phyloP scores from a whole-genome alignment of 2,888 invertebrate genomes.

The Luffia ferchaultella region DNA sequence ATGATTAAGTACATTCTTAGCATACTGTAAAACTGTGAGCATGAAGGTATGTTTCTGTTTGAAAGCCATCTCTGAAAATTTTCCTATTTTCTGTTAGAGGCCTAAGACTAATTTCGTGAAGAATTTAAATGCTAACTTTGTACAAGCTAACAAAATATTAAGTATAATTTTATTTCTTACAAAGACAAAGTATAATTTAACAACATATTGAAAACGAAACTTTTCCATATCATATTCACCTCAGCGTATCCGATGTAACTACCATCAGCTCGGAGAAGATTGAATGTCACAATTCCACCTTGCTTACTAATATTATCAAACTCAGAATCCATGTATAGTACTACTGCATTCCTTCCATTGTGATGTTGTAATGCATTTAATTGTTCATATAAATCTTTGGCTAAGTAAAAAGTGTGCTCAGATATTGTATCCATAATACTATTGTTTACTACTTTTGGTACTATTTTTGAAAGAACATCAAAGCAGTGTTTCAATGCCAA shows the following conservation, averaged over 20 bases:
- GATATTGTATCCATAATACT: slow-evolving; percentile 71
- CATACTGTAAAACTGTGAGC: too few species aligned
- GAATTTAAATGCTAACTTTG: too few species aligned
- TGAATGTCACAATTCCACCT: slow-evolving; percentile 91
- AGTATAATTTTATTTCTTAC: too few species aligned
- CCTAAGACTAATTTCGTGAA: too few species aligned
- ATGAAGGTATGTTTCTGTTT: too few species aligned
- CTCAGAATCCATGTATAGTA: slow-evolving; percentile 77
- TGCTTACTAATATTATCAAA: slow-evolving; percentile 71
- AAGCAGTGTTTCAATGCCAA: slow-evolving; percentile 84
- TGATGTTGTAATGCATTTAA: slow-evolving; percentile 71
- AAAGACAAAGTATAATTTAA: too few species aligned
- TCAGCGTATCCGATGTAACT: slow-evolving; percentile 88
- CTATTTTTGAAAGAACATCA: slow-evolving; percentile 71
- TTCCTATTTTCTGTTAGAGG: too few species aligned
- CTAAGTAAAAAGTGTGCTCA: slow-evolving; percentile 77
- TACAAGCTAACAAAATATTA: too few species aligned
- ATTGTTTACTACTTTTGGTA: slow-evolving; percentile 55
- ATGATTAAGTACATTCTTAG: too few species aligned
- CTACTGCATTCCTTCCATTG: slow-evolving; percentile 74
- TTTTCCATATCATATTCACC: too few species aligned
- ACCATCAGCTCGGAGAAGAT: slow-evolving; percentile 79
- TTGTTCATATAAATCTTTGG: slow-evolving; percentile 74
- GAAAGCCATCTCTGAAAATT: too few species aligned
- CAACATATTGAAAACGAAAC: too few species aligned